These are phyloP conservation scores for Paraescarpia echinospica DNA, from an alignment of 1,140 invertebrate genomes.

Conservation along the genomic window DNA sequence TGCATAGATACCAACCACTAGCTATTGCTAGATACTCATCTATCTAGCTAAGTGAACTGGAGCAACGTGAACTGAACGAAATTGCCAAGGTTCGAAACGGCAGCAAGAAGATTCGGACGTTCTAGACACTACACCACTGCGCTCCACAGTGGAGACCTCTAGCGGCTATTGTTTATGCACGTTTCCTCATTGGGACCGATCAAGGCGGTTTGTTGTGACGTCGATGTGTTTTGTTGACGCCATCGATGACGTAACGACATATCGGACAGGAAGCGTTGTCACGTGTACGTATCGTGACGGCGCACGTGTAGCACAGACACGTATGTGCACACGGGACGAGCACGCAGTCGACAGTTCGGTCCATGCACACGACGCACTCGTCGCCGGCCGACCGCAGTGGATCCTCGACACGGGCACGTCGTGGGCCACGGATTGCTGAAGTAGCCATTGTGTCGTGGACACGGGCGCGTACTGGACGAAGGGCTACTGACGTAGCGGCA, in stretches of 20 bases:
- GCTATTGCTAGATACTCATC: too few relatives aligned
- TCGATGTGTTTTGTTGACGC: slow-evolving; percentile 93
- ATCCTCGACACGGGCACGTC: background rate
- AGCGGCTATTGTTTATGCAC: too few relatives aligned
- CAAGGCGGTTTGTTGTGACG: slow-evolving; percentile 56
- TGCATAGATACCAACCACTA: too few relatives aligned
- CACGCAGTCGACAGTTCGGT: slow-evolving; percentile 87
- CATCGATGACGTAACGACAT: slow-evolving; percentile 88
- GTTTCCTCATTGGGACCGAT: background rate
- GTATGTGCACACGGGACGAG: slow-evolving; percentile 96
- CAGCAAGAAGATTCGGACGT: too few relatives aligned
- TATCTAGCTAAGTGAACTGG: too few relatives aligned
- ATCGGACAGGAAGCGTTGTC: slow-evolving; percentile 87
- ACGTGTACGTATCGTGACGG: slow-evolving; percentile 82
- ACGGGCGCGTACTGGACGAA: too few relatives aligned
- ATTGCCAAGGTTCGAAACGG: too few relatives aligned
- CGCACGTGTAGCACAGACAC: slow-evolving; percentile 98
- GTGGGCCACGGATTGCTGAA: background rate
- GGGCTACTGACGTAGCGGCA: background rate
- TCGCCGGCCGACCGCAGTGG: slow-evolving; percentile 26
- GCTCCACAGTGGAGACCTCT: too few relatives aligned
- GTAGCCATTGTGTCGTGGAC: too few relatives aligned
- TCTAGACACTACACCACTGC: too few relatives aligned
- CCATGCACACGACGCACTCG: slow-evolving; percentile 94
- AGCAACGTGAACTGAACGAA: too few relatives aligned